Evolutionary conservation across 2,113 vertebrate species (phyloP).

Genomic region (Crypturellus undulatus): DNA sequence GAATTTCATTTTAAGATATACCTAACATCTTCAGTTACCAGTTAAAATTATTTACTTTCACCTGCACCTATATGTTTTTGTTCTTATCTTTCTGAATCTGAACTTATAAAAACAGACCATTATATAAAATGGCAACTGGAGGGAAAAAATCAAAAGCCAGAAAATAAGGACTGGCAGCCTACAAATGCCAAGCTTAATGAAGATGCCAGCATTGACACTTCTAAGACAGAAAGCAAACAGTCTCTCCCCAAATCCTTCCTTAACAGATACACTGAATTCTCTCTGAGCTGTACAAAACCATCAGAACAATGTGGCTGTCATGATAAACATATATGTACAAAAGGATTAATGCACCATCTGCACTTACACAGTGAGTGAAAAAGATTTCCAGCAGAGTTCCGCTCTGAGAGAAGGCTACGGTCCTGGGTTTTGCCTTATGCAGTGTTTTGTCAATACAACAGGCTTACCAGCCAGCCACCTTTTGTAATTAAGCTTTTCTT

Average conservation of each 20-base stretch:
- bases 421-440: slow-evolving; percentile 55
- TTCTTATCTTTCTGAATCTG: background rate
- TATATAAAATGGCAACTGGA: background rate
- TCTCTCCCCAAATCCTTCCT: background rate
- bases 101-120: background rate
- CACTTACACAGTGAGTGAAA: slow-evolving; percentile 25
- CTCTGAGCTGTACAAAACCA: background rate
- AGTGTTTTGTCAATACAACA: slow-evolving; percentile 41
- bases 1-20: background rate
- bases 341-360: slow-evolving; percentile 53
- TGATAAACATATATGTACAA: slow-evolving; percentile 43
- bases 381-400: slow-evolving; percentile 38
- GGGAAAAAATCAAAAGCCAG: background rate
- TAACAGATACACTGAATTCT: background rate
- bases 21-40: background rate
- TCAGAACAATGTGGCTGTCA: background rate
- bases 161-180: background rate
- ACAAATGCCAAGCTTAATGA: background rate
- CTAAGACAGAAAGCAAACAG: slow-evolving; percentile 5
- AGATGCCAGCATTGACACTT: background rate
- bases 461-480: background rate
- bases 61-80: background rate
- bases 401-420: background rate
- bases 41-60: background rate
- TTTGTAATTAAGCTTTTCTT: background rate